Base-by-base conservation (phyloP, 2,888 invertebrate species). In the Campoplex capitator region DNA sequence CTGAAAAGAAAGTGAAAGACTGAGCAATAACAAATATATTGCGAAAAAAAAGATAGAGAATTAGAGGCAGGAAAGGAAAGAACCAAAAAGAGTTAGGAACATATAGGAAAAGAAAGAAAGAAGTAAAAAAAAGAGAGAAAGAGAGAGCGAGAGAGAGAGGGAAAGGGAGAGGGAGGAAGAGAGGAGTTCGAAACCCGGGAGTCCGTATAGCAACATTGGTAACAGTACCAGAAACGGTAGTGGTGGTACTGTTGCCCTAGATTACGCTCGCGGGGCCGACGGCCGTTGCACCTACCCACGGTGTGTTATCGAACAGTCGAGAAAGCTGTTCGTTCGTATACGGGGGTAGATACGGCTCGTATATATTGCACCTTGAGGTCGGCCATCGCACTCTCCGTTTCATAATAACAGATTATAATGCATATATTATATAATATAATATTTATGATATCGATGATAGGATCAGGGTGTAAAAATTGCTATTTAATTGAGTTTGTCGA, bases 221-320 rank as follows among this genome's bases (percentile, higher is more conserved):
- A 75, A 74, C 74, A 58, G 79, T 78, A 80, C 71, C 79, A 67
- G 85, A 76, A 84, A 83, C 45, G 87, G 83, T 84, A 86, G 71
- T 87, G 85, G 88, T 83, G 88, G 86, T 82, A 89, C 84, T 87
- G 91, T 76, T 93, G 93, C 89, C 93, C 93, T 93, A 93, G 92
- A 93, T 80, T 93, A 92, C 87, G 89, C 82, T 91, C 87, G 86
- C 91, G 92, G 92, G 93, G 92, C 92, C 92, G 91, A 90, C 91
- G 93, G 92, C 92, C 93, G 92, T 93, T 93, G 91, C 91, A 91
- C 92, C 91, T 90, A 89, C 90, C 65, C 65, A 75, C 70, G 81
- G 87, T 74, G 73, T 84, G 91, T 91, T 93, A 93, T 93, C 91
- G 93, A 93, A 93, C 92, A 92, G 89, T 88, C 84, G 88, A 88